A percentile compares a stretch with the other conserved stretches of the same genome.
Conservation (phyloP, 2,888 invertebrate species). For the Agrochola circellaris region DNA sequence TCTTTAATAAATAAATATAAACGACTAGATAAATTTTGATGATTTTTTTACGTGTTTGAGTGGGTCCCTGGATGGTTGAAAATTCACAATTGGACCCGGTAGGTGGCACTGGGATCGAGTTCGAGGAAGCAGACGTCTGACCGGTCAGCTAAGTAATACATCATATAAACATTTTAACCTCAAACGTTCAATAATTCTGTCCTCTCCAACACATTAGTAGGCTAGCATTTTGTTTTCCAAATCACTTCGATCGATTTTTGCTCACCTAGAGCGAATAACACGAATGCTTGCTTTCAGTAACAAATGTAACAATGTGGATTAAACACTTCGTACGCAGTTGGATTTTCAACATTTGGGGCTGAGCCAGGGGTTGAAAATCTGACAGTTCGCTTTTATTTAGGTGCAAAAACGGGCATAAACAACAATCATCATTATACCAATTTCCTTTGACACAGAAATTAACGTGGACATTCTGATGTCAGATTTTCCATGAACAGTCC, state of each 20-base stretch:
- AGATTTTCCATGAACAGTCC: conserved; percentile 49
- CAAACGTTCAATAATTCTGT: too few species aligned
- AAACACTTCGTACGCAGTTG: too few species aligned
- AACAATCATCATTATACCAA: not conserved
- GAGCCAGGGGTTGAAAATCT: not conserved
- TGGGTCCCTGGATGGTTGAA: too few species aligned
- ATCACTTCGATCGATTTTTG: too few species aligned
- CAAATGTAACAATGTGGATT: not conserved
- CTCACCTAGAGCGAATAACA: not conserved
- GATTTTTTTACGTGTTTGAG: too few species aligned
- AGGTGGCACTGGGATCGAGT: too few species aligned
- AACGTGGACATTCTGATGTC: conserved; percentile 22
- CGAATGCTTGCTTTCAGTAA: too few species aligned
- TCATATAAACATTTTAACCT: not conserved
- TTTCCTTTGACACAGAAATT: conserved; percentile 8
- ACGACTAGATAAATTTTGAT: too few species aligned
- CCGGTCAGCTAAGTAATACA: too few species aligned
- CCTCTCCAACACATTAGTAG: not conserved
- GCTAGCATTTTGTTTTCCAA: not conserved
- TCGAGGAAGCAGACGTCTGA: too few species aligned
- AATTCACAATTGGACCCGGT: too few species aligned
- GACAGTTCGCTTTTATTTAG: not conserved
- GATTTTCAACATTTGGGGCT: not conserved
- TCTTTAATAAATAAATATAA: too few species aligned
- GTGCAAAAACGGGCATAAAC: not conserved